Evolutionary conservation across 1,140 invertebrate genomes (phyloP).

Genomic region (Zaprionus ornatus): DNA sequence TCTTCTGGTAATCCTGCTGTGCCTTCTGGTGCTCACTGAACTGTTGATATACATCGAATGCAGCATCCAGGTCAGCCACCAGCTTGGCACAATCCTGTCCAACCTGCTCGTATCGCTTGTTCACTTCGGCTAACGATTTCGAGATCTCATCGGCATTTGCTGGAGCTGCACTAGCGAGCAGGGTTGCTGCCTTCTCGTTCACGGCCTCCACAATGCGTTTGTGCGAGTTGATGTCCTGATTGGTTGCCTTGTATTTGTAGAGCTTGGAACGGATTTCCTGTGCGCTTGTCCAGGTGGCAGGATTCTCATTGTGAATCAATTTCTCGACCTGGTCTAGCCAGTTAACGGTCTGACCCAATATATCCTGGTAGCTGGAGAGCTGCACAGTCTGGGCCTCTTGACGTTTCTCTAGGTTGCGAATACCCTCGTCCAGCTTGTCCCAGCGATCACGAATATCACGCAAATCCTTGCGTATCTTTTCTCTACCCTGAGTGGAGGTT

Average conservation of each 20-base stretch:
- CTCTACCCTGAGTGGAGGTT: constrained; percentile 94
- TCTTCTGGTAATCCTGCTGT: constrained; percentile 94
- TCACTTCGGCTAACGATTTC: constrained; percentile 87
- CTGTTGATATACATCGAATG: constrained; percentile 91
- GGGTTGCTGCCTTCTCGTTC: constrained; percentile 90
- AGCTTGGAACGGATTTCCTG: constrained; percentile 95
- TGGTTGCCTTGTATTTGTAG: constrained; percentile 92
- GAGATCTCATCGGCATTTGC: constrained; percentile 87
- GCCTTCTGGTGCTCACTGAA: constrained; percentile 93
- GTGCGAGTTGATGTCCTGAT: constrained; percentile 95
- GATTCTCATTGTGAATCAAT: constrained; percentile 89
- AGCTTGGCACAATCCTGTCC: constrained; percentile 86
- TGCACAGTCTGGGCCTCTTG: constrained; percentile 93
- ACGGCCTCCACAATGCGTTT: constrained; percentile 95
- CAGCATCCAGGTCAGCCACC: constrained; percentile 89
- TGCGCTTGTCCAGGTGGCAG: constrained; percentile 88
- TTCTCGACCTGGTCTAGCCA: constrained; percentile 96
- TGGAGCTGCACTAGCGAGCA: constrained; percentile 85
- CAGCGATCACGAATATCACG: constrained; percentile 91
- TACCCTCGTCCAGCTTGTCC: constrained; percentile 92
- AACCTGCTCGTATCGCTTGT: constrained; percentile 90
- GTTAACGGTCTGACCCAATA: constrained; percentile 90
- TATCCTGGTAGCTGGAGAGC: constrained; percentile 93
- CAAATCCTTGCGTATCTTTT: constrained; percentile 93
- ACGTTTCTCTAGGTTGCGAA: constrained; percentile 92